These are phyloP conservation scores for Ctenodactylus gundi DNA, from an alignment of 2,113 vertebrate species.

Conservation along the genomic window DNA sequence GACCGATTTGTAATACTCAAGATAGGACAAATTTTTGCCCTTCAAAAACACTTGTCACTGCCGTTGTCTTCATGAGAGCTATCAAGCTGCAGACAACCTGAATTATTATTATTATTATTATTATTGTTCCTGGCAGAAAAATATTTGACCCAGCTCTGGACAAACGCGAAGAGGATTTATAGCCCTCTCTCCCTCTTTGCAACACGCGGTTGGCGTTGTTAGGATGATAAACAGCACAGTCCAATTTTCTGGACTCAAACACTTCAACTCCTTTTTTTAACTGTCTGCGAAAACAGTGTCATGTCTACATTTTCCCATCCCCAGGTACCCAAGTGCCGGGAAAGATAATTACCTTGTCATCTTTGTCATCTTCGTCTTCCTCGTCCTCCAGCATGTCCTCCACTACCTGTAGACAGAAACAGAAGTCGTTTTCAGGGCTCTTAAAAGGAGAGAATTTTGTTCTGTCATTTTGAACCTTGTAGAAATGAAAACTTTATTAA, in stretches of 20 bases:
- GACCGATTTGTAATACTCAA: constrained; percentile 81
- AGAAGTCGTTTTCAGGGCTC: constrained; percentile 82
- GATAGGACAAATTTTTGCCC: constrained; percentile 84
- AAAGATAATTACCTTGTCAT: constrained; percentile 99
- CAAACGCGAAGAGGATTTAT: constrained; percentile 83
- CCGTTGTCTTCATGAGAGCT: constrained; percentile 83
- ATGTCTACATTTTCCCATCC: constrained; percentile 87
- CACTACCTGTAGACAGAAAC: constrained; percentile 93
- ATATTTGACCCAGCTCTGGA: constrained; percentile 82
- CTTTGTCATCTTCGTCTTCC: constrained; percentile 99
- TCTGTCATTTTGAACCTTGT: constrained; percentile 82
- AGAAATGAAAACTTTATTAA: constrained; percentile 85
- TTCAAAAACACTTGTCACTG: constrained; percentile 85
- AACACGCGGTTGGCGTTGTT: constrained; percentile 84
- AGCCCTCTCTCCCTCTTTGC: constrained; percentile 79
- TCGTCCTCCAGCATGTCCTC: constrained; percentile 98
- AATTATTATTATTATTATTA: constrained; percentile 81
- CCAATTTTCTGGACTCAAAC: constrained; percentile 89
- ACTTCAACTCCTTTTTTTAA: constrained; percentile 89
- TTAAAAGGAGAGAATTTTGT: constrained; percentile 82
- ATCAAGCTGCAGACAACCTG: constrained; percentile 85
- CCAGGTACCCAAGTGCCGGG: constrained; percentile 85
- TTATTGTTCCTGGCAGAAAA: constrained; percentile 80
- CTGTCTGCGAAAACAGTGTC: constrained; percentile 89
- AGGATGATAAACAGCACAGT: constrained; percentile 90